Evolutionary conservation across 2,888 invertebrate genomes (phyloP).

Genomic region (Amphimallon solstitiale): DNA sequence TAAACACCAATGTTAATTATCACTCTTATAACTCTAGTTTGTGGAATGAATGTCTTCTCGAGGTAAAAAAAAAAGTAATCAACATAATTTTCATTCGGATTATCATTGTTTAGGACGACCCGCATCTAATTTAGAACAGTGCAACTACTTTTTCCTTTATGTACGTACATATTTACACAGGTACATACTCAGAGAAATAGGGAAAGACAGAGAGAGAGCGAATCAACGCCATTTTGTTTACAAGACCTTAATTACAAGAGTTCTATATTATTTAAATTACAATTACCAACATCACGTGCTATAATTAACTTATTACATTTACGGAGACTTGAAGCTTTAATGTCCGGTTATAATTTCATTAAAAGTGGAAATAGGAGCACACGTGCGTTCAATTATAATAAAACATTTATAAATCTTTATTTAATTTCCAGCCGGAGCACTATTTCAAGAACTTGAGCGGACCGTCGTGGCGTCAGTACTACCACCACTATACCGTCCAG

Average conservation of each 20-base stretch:
- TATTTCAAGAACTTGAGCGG: constrained; percentile 26
- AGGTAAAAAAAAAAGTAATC: too few relatives aligned
- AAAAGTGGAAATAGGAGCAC: constrained; percentile 60
- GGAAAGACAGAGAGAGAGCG: neutral
- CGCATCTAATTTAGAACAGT: too few relatives aligned
- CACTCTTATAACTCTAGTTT: too few relatives aligned
- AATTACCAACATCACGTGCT: constrained; percentile 60
- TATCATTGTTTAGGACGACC: too few relatives aligned
- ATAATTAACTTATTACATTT: constrained; percentile 62
- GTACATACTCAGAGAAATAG: too few relatives aligned
- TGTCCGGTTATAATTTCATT: constrained; percentile 61
- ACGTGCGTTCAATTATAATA: constrained; percentile 61
- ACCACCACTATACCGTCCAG: neutral
- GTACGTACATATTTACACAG: too few relatives aligned
- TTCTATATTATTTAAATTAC: constrained; percentile 63
- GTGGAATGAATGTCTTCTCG: too few relatives aligned
- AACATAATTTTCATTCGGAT: too few relatives aligned
- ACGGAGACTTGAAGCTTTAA: constrained; percentile 59
- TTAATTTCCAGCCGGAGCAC: constrained; percentile 49
- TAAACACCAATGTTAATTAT: too few relatives aligned
- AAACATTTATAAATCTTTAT: constrained; percentile 61
- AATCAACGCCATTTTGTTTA: constrained; percentile 54
- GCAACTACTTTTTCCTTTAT: too few relatives aligned
- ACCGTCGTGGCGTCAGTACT: neutral
- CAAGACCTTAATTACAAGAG: constrained; percentile 61